Conservation (phyloP, 2,888 invertebrate genomes). For the Melanargia galathea region DNA sequence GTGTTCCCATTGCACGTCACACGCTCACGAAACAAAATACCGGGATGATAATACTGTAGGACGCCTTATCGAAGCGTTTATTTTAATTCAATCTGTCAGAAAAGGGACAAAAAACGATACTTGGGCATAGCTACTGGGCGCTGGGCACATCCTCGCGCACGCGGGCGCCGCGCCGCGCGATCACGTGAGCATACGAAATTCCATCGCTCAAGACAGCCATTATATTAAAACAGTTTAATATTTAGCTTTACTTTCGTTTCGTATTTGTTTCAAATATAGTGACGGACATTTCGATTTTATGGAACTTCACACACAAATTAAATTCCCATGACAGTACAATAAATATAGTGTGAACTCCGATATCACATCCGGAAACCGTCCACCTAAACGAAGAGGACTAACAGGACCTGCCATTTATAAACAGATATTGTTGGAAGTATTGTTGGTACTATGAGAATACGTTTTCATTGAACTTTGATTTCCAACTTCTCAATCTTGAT, state of each 20-base stretch:
- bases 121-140: conserved; percentile 69
- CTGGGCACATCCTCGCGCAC: conserved; percentile 41
- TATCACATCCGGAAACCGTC: too few relatives aligned
- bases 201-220: conserved; percentile 43
- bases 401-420: too few relatives aligned
- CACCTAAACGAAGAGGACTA: too few relatives aligned
- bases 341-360: too few relatives aligned
- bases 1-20: conserved; percentile 75
- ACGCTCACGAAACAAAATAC: conserved; percentile 78
- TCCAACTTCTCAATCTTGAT: too few relatives aligned
- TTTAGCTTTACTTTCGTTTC: not conserved
- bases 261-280: not conserved
- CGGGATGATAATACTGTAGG: conserved; percentile 76
- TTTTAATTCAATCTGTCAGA: conserved; percentile 82
- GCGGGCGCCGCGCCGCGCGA: conserved; percentile 50
- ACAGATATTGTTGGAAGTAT: too few relatives aligned
- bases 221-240: conserved; percentile 2
- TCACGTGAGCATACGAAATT: conserved; percentile 50
- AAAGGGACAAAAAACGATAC: conserved; percentile 71
- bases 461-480: too few relatives aligned
- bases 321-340: too few relatives aligned
- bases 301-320: too few relatives aligned
- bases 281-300: too few relatives aligned
- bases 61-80: conserved; percentile 80
- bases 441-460: too few relatives aligned